A percentile compares a stretch with the other conserved stretches of the same genome.
phyloP scores from a whole-genome alignment of 2,888 invertebrate species.

The Caenorhabditis sp. region DNA sequence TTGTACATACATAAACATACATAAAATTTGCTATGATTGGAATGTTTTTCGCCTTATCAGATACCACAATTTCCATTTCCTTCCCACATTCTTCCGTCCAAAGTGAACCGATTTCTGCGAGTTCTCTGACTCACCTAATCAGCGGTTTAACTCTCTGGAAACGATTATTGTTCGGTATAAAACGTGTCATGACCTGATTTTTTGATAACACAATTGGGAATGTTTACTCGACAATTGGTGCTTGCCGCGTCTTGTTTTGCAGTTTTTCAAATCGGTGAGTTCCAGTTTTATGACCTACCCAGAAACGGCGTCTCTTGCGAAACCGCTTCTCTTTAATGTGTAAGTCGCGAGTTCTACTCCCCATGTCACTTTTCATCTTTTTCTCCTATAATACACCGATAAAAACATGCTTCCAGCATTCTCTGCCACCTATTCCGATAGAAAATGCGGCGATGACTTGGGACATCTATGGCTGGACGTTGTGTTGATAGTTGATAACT shows the following conservation, averaged over 20 bases:
- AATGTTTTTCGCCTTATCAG: conserved; percentile 2
- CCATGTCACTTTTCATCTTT: too few relatives aligned
- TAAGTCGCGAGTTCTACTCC: too few relatives aligned
- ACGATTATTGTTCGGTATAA: neutral
- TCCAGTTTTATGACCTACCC: neutral
- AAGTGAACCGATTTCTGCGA: too few relatives aligned
- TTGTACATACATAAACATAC: too few relatives aligned
- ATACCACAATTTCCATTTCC: too few relatives aligned
- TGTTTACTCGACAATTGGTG: too few relatives aligned
- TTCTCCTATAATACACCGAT: too few relatives aligned
- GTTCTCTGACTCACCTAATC: neutral
- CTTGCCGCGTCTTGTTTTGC: too few relatives aligned
- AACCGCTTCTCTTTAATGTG: too few relatives aligned
- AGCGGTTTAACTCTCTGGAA: neutral
- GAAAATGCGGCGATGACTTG: conserved; percentile 25
- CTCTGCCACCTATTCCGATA: conserved; percentile 25
- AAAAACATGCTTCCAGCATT: too few relatives aligned
- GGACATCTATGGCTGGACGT: conserved; percentile 40
- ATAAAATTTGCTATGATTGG: neutral
- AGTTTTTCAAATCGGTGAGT: conserved; percentile 3
- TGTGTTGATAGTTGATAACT: conserved; percentile 37
- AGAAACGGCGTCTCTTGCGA: too few relatives aligned
- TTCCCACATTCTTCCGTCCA: neutral
- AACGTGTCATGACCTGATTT: neutral
- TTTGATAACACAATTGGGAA: conserved; percentile 1